Conservation (phyloP, 2,888 invertebrate genomes). For the Podabrus alpinus region DNA sequence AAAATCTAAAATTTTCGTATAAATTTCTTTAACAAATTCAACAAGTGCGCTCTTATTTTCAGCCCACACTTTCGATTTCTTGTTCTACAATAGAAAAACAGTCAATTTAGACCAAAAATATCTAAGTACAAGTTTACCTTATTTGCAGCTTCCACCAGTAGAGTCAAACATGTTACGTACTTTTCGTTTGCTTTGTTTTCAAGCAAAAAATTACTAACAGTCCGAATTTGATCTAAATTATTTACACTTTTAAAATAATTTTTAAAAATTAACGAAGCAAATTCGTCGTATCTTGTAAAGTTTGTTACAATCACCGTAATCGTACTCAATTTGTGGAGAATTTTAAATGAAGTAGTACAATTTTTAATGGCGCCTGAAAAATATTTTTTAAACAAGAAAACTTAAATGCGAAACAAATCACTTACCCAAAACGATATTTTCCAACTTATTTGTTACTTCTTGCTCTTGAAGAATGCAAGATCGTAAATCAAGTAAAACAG, state of each 20-base stretch:
- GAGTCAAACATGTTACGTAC: neutral
- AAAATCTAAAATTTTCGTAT: constrained; percentile 1
- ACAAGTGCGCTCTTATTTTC: constrained; percentile 37
- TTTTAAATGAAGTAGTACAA: neutral
- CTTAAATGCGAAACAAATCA: constrained; percentile 24
- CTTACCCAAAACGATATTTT: constrained; percentile 43
- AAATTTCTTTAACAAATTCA: constrained; percentile 11
- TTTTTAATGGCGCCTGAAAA: neutral
- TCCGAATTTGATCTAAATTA: neutral
- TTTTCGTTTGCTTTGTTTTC: neutral
- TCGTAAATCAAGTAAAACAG: constrained; percentile 43
- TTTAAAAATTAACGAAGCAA: neutral
- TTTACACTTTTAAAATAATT: neutral
- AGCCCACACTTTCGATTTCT: constrained; percentile 40
- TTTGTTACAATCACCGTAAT: neutral
- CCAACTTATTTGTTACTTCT: constrained; percentile 18
- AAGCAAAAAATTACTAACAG: neutral
- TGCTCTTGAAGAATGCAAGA: constrained; percentile 10
- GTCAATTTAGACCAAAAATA: neutral
- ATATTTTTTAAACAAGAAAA: neutral
- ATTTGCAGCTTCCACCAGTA: neutral
- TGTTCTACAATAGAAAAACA: constrained; percentile 37
- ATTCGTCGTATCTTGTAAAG: neutral
- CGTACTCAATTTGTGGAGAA: neutral
- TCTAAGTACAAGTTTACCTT: neutral